Evolutionary conservation across 2,113 vertebrate species (phyloP).

Genomic region (Enhydra lutris): DNA sequence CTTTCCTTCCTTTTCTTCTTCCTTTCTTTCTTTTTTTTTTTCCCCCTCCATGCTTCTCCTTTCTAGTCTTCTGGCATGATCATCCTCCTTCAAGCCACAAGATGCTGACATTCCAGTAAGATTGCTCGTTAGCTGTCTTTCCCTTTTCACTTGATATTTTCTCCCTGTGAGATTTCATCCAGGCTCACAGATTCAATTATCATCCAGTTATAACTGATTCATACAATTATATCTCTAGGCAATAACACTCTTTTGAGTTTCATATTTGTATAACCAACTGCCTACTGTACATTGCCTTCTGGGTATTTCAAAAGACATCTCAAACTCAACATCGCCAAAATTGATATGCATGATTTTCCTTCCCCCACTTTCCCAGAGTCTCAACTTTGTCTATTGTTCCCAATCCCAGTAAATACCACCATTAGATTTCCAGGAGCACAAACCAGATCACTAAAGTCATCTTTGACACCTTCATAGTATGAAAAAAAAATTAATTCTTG

Average conservation of each 20-base stretch:
- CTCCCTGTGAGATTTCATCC: not conserved
- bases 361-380: not conserved
- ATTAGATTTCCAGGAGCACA: not conserved
- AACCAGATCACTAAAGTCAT: not conserved
- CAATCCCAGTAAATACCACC: not conserved
- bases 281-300: not conserved
- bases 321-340: not conserved
- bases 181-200: conserved; percentile 37
- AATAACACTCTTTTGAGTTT: not conserved
- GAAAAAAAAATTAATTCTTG: not conserved
- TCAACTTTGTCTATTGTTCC: not conserved
- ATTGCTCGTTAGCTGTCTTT: not conserved
- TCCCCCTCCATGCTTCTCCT: not conserved
- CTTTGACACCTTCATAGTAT: not conserved
- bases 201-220: conserved; percentile 12
- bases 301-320: conserved; percentile 23
- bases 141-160: not conserved
- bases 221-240: conserved; percentile 35
- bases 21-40: not conserved
- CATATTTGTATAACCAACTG: conserved; percentile 27
- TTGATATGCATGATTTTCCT: not conserved
- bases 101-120: not conserved
- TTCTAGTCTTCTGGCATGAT: not conserved
- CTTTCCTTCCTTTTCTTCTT: too few relatives aligned
- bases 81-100: not conserved